Evolutionary conservation across 92 coral and sea anemone genomes (phyloP), one percentile per base, ranked within the genome.

Genomic region (Siderastrea siderea): DNA sequence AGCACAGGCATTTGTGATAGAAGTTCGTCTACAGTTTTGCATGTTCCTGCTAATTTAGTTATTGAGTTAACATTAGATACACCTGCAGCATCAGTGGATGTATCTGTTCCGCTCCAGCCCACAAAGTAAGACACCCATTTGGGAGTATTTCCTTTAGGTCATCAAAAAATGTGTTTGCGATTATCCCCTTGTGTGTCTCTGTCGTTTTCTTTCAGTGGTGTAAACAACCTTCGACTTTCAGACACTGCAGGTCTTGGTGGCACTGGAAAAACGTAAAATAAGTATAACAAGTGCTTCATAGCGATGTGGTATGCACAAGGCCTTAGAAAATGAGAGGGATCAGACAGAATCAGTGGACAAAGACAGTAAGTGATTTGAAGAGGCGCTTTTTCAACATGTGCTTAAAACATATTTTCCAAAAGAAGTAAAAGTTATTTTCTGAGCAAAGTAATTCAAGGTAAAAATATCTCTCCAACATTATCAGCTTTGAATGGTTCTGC

Each of bases 11-110:
- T 84, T 70, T 84, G 57, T 73, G 80, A 73, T 51, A 84, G 38
- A 74, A 84, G 63, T 55, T 72, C 88, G 19, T 84, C 82, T 55
- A 66, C 16, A 19, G 82, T 84, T 73, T 57, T 73, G 69, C 88
- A 70, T 16, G 58, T 63, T 6, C 44, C 59, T 65, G 85, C 85
- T 60, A 60, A 10, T 60, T 7, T 11, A 17, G 15, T 60, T 2
- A 71, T 14, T 47, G n/a, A 47, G 48, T 71, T 71, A 47, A 4
- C 14, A 71, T 47, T 47, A 3, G 76, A 11, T 12, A 17, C 14
- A 60, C 5, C 17, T 2, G 76, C 38, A 47, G 57, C 55, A 15
- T 47, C 43, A 10, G 47, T 9, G 47, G 75, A 8, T 1, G 51
- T 19, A 71, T 47, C 55, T 71, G 75, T 47, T 71, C 48, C 7